Evolutionary conservation across 2,888 invertebrate genomes (phyloP).

Genomic region (Nasonovia ribisnigri): DNA sequence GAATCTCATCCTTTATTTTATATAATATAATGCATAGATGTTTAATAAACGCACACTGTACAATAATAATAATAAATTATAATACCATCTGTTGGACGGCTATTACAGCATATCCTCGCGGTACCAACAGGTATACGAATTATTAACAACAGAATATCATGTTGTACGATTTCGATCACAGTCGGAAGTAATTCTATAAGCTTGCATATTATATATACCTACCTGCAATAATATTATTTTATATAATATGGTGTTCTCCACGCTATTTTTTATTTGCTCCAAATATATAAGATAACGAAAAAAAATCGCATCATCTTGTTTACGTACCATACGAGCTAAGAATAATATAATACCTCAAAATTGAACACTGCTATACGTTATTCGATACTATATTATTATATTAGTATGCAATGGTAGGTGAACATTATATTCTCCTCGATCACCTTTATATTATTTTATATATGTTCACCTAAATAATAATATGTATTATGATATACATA

Average conservation of each 20-base stretch:
- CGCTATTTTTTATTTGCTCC: neutral
- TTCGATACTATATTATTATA: neutral
- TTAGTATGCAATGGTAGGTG: neutral
- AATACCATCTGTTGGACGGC: neutral
- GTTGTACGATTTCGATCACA: neutral
- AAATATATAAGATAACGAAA: neutral
- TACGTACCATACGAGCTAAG: neutral
- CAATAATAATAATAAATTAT: neutral
- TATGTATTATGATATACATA: neutral
- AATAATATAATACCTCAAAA: neutral
- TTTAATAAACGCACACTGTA: neutral
- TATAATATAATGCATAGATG: neutral
- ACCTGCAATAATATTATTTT: neutral
- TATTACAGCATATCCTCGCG: neutral
- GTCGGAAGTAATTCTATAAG: neutral
- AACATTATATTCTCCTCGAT: neutral
- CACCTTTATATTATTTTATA: neutral
- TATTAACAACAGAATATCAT: neutral
- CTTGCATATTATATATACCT: neutral
- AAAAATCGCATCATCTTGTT: neutral
- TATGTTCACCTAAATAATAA: conserved; percentile 1
- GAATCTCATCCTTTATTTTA: neutral
- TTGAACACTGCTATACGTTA: neutral
- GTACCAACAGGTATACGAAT: neutral
- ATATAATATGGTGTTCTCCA: neutral